Evolutionary conservation across 1,140 invertebrate species (phyloP).

Genomic region (Bombyx mandarina): DNA sequence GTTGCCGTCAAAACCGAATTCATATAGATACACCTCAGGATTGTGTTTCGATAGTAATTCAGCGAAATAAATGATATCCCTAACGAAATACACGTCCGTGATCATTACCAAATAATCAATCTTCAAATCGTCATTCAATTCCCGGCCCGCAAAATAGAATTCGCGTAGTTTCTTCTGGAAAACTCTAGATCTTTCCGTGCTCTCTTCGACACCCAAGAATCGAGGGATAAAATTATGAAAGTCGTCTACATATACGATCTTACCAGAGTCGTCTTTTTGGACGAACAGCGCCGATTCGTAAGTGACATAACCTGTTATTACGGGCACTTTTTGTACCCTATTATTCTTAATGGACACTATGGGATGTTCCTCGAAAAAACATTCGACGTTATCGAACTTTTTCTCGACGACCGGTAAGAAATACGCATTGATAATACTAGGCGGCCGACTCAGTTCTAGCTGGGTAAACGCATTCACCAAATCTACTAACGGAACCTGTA

Average conservation of each 20-base stretch:
- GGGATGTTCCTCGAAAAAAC: conserved; percentile 53
- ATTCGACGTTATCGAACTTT: conserved; percentile 39
- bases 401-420: conserved; percentile 61
- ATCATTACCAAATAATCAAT: conserved; percentile 49
- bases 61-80: conserved; percentile 54
- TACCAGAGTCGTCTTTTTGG: conserved; percentile 28
- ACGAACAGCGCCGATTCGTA: conserved; percentile 72
- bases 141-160: conserved; percentile 66
- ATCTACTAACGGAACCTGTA: conserved; percentile 48
- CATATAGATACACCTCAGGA: conserved; percentile 58
- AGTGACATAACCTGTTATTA: conserved; percentile 70
- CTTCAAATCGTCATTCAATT: conserved; percentile 21
- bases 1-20: conserved; percentile 57
- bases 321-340: conserved; percentile 72
- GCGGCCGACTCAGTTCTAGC: conserved; percentile 35
- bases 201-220: conserved; percentile 21
- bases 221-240: conserved; percentile 52
- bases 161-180: conserved; percentile 44
- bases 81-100: conserved; percentile 59
- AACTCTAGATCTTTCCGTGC: conserved; percentile 19
- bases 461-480: conserved; percentile 43
- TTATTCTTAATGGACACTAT: conserved; percentile 45
- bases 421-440: conserved; percentile 29
- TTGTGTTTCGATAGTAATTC: conserved; percentile 38
- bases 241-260: conserved; percentile 40